Evolutionary conservation across 2,113 vertebrate species (phyloP), one percentile per base, ranked within the genome.

Genomic region (Cochlearius cochlearius): DNA sequence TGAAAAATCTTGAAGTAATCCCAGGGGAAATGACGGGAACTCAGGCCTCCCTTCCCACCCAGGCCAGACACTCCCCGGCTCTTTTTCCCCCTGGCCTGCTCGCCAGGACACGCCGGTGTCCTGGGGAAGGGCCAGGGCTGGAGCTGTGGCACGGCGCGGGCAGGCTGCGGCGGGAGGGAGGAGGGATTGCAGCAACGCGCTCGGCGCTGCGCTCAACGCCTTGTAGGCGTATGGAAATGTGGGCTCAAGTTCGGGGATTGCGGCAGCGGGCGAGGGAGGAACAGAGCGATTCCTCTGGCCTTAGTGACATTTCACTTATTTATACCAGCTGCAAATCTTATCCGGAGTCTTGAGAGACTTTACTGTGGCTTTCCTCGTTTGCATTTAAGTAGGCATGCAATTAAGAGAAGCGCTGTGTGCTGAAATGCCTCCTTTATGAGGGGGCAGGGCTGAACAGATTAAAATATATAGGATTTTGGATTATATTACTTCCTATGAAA

Each of bases 1-100:
- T 88, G 66, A 90, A 91, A 96, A 96, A 76, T 90, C 77, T 92
- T 96, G 90, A 94, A 96, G 80, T 68, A 90, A 93, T 76, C 87
- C 58, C 84, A 69, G 73, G 80, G 94, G 96, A 96, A 96, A 88
- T 75, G 87, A 91, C 9, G 8, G 84, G 90, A 96, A 82, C 81
- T 55, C 38, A 3, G 91, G 84, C 86, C 84, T 91, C 76, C 64
- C 59, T 88, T 92, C 82, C 96, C 56, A 1, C 23, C 60, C 89
- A 15, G 64, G 76, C 41, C n/a, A 73, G 88, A 43, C 89, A 55
- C 76, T 89, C 91, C 81, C 83, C 5, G 20, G 49, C 64, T 52
- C 77, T 50, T 41, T 72, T 63, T 15, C 52, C 64, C 62, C 58
- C 3, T 69, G 30, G 60, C 74, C 56, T 0, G 1, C n/a, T 58